Evolutionary conservation across 2,888 invertebrate species (phyloP), one percentile per base, ranked within the genome.

Genomic region (Tupiocoris notatus): DNA sequence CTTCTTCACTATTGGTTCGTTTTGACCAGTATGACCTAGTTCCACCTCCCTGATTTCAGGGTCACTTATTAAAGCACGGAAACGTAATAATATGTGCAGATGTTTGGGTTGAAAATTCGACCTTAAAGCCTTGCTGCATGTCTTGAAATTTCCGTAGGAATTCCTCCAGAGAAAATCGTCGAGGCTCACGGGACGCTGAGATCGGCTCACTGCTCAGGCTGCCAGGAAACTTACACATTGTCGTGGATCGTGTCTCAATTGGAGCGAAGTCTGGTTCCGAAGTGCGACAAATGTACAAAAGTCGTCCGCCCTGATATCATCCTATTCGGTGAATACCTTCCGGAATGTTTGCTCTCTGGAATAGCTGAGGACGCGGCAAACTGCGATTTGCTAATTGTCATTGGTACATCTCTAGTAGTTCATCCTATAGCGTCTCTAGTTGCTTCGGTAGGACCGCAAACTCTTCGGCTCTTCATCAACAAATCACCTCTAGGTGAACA

Each of bases 141-240:
- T n/a, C n/a, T n/a, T n/a, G n/a, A n/a, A n/a, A n/a, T n/a, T 88
- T 58, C 17, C 1, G 9, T 23, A 73, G 73, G 73, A 20, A 68
- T 76, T 7, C 12, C 76, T 22, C 39, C 61, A 1, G 92, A 94
- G 0, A 94, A 93, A 83, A 84, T 97, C 23, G 92, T 98, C 0
- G 96, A 98, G 84, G 97, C 97, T 1, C 98, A 98, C 83, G 98
- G 98, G 0, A 93, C 95, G 0, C 96, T 97, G 83, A 89, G 91
- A 82, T 93, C 92, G 0, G 92, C 93, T 65, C 95, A 93, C 82
- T 98, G 98, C 83, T 83, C 93, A 2, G 87, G 88, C 3, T 98
- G 97, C 82, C 85, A 86, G 1, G 87, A 89, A 80, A 86, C 89
- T 79, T 95, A 92, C 83, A 84, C 88, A 18, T 88, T 94, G 80